Conservation (phyloP, 2,797 vertebrate species). For the Manis pentadactyla region DNA sequence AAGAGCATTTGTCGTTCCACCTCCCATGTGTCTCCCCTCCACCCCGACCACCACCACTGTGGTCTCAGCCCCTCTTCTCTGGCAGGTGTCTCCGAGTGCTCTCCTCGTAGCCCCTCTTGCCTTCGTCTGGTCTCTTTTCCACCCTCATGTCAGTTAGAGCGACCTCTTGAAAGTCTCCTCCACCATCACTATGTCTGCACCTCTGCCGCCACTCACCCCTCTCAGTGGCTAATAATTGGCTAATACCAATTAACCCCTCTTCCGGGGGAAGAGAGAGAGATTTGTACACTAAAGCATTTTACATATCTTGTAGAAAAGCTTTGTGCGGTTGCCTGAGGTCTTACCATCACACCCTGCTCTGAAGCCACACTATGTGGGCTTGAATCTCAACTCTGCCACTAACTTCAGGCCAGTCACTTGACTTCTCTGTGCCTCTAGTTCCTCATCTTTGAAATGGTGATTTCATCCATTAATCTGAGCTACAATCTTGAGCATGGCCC, state of each 20-base stretch:
- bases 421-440: not conserved
- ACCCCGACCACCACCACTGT: not conserved
- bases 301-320: not conserved
- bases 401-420: not conserved
- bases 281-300: not conserved
- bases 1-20: not conserved
- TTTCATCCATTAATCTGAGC: not conserved
- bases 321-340: not conserved
- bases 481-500: not conserved
- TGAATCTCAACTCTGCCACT: not conserved
- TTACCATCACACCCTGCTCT: not conserved
- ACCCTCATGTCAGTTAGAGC: not conserved
- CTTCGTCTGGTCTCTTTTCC: not conserved
- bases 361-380: not conserved
- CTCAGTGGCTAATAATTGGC: not conserved
- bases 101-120: not conserved
- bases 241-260: not conserved
- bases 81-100: not conserved
- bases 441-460: conserved; percentile 1
- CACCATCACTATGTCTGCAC: not conserved
- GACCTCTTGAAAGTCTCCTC: not conserved
- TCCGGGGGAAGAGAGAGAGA: not conserved
- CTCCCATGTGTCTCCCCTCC: not conserved
- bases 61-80: not conserved
- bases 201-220: not conserved